These are phyloP conservation scores for Toxotes lorentzi DNA, from an alignment of 2,797 vertebrate genomes.

Conservation along the genomic window DNA sequence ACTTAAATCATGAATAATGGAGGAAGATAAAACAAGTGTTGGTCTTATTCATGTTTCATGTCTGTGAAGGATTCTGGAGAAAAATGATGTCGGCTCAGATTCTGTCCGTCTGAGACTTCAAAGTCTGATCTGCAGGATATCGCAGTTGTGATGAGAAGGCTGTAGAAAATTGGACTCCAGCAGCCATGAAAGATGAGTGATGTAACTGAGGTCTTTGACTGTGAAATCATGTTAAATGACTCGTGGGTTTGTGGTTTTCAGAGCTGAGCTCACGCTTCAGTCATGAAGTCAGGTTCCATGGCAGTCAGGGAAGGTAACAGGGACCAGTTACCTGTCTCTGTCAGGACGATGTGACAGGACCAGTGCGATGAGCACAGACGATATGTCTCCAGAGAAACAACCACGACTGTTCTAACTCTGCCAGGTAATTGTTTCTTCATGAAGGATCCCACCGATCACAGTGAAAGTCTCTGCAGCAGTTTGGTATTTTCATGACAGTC, in stretches of 20 bases:
- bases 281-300: constrained; percentile 16
- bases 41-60: background rate
- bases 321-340: no score
- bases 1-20: background rate
- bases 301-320: background rate
- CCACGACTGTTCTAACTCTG: no score
- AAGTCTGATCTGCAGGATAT: constrained; percentile 4
- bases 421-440: no score
- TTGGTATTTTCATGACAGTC: no score
- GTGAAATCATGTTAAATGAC: constrained; percentile 41
- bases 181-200: constrained; percentile 41
- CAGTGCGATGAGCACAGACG: no score
- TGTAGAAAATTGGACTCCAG: background rate
- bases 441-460: no score
- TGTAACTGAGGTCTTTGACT: constrained; percentile 37
- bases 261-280: constrained; percentile 6
- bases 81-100: background rate
- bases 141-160: background rate
- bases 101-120: constrained; percentile 16
- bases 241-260: constrained; percentile 2
- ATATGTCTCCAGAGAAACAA: no score
- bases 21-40: background rate
- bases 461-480: no score
- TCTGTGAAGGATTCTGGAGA: background rate
- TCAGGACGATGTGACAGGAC: no score